phyloP scores from a whole-genome alignment of 2,888 invertebrate genomes.

The Temnothorax rugatulus region DNA sequence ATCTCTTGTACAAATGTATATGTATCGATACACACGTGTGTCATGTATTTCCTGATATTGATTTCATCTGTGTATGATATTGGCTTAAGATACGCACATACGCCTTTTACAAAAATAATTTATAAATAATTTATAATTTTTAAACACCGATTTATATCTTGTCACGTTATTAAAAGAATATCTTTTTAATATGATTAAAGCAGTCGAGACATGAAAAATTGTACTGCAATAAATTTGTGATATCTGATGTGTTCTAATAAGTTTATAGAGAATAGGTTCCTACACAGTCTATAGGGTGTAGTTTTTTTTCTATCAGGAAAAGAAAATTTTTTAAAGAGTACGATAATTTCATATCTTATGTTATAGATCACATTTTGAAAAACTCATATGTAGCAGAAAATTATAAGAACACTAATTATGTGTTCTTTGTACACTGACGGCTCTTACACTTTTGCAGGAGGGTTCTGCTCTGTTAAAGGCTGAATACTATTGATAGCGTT shows the following conservation, averaged over 20 bases:
- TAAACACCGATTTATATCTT: conserved; percentile 54
- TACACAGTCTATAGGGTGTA: conserved; percentile 33
- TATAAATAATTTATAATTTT: conserved; percentile 53
- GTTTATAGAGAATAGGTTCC: conserved; percentile 27
- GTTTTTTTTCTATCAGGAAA: conserved; percentile 12
- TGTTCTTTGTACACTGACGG: conserved; percentile 59
- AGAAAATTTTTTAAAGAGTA: conserved; percentile 39
- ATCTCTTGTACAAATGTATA: conserved; percentile 14
- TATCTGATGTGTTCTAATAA: conserved; percentile 44
- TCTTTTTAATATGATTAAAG: conserved; percentile 53
- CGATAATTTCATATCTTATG: not conserved
- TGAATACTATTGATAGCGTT: conserved; percentile 82
- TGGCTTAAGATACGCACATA: conserved; percentile 53
- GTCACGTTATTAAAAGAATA: conserved; percentile 48
- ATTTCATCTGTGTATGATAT: conserved; percentile 22
- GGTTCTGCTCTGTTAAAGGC: conserved; percentile 86
- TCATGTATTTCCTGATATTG: conserved; percentile 7
- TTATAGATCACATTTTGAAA: conserved; percentile 15
- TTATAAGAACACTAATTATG: conserved; percentile 44
- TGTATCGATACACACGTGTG: not conserved
- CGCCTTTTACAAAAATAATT: conserved; percentile 67
- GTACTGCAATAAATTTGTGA: conserved; percentile 65
- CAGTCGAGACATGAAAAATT: conserved; percentile 59
- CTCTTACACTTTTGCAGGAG: conserved; percentile 78
- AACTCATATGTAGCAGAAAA: conserved; percentile 10